Conservation (phyloP, 2,797 vertebrate species). For the Luscinia megarhynchos region DNA sequence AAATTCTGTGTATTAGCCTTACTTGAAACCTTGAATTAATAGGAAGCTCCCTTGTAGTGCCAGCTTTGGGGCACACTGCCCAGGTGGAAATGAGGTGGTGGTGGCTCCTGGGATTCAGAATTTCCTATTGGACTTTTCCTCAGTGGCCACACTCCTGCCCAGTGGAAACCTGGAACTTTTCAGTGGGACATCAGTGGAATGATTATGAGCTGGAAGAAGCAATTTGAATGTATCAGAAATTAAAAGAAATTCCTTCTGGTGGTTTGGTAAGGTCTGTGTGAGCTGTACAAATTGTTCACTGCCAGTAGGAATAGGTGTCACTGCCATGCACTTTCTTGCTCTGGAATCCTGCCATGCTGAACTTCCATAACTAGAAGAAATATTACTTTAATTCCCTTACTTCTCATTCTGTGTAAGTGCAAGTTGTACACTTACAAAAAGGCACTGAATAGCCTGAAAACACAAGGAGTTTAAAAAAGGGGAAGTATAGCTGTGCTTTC, state of each 20-base stretch:
- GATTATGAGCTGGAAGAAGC: background rate
- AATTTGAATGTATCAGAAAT: background rate
- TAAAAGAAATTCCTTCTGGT: fast-evolving
- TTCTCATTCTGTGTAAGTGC: background rate
- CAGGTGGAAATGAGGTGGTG: fast-evolving
- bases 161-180: background rate
- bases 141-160: background rate
- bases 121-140: background rate
- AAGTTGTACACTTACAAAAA: background rate
- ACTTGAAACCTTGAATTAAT: background rate
- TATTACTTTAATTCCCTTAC: background rate
- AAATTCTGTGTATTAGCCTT: background rate
- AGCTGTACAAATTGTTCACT: background rate
- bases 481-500: background rate
- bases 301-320: background rate
- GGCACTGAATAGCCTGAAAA: background rate
- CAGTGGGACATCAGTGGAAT: background rate
- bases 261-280: background rate
- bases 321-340: background rate
- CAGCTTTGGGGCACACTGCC: background rate
- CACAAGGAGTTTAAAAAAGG: background rate
- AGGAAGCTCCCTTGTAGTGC: background rate
- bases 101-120: fast-evolving
- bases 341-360: background rate
- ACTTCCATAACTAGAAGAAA: background rate